phyloP scores from a whole-genome alignment of 2,113 vertebrate genomes.

The Pogona vitticeps region DNA sequence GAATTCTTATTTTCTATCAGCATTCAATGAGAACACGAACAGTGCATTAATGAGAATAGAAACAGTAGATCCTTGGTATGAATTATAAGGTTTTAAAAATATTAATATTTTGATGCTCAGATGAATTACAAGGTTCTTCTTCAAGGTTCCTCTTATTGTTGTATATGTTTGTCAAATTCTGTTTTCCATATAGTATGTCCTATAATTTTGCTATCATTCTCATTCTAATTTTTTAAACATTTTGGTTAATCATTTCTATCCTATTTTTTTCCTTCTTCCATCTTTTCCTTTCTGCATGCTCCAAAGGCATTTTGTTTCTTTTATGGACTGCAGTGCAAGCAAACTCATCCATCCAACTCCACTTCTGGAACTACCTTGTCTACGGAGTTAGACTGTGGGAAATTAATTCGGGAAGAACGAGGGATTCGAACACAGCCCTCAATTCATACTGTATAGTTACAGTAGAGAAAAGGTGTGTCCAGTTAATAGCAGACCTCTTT shows the following conservation, averaged over 20 bases:
- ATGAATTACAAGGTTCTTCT: not conserved
- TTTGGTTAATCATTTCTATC: slow-evolving; percentile 58
- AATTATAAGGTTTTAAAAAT: not conserved
- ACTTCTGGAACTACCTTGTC: slow-evolving; percentile 91
- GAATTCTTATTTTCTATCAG: slow-evolving; percentile 29
- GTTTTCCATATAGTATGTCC: slow-evolving; percentile 54
- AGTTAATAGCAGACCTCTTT: slow-evolving; percentile 11
- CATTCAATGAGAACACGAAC: not conserved
- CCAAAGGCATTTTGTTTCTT: slow-evolving; percentile 95
- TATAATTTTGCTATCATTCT: slow-evolving; percentile 53
- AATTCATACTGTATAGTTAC: slow-evolving; percentile 77
- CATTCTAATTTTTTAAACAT: slow-evolving; percentile 43
- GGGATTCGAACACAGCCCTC: slow-evolving; percentile 77
- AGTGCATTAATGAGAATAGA: slow-evolving; percentile 24
- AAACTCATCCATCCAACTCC: slow-evolving; percentile 87
- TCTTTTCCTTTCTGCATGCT: slow-evolving; percentile 77
- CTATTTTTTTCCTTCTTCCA: slow-evolving; percentile 59
- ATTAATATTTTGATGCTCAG: slow-evolving; percentile 34
- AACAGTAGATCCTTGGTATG: not conserved
- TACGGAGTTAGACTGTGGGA: slow-evolving; percentile 93
- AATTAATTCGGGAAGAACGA: slow-evolving; percentile 87
- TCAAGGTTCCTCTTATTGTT: not conserved
- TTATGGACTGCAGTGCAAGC: slow-evolving; percentile 89
- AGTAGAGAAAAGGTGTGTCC: slow-evolving; percentile 77
- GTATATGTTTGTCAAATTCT: slow-evolving; percentile 20